Evolutionary conservation across 2,888 invertebrate genomes (phyloP).

Genomic region (Leptura quadrifasciata): DNA sequence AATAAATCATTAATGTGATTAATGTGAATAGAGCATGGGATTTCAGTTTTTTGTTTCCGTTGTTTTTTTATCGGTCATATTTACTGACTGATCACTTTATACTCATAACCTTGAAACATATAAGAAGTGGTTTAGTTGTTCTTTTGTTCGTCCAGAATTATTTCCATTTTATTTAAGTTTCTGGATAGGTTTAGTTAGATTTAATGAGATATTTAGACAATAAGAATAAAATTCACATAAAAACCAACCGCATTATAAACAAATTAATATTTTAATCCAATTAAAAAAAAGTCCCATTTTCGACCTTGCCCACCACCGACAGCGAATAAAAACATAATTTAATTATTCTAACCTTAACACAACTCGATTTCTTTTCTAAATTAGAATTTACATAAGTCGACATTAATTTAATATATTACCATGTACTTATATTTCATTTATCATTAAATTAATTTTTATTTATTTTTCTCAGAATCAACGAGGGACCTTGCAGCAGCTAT

Average conservation of each 20-base stretch:
- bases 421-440: background rate
- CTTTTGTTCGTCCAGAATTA: background rate
- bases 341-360: background rate
- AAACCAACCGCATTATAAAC: background rate
- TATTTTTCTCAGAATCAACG: constrained; percentile 56
- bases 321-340: background rate
- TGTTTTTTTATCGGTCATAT: background rate
- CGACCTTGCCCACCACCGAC: background rate
- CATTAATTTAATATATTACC: background rate
- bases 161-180: background rate
- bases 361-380: constrained; percentile 8
- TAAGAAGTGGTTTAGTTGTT: background rate
- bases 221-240: background rate
- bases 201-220: background rate
- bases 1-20: background rate
- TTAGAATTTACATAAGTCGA: background rate
- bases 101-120: background rate
- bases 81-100: background rate
- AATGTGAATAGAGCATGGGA: background rate
- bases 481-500: constrained; percentile 72
- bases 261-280: background rate
- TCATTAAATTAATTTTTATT: background rate
- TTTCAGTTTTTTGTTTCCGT: background rate
- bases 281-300: background rate
- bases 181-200: background rate